Conservation (phyloP, 2,888 invertebrate genomes). For the Ectemnius lituratus region DNA sequence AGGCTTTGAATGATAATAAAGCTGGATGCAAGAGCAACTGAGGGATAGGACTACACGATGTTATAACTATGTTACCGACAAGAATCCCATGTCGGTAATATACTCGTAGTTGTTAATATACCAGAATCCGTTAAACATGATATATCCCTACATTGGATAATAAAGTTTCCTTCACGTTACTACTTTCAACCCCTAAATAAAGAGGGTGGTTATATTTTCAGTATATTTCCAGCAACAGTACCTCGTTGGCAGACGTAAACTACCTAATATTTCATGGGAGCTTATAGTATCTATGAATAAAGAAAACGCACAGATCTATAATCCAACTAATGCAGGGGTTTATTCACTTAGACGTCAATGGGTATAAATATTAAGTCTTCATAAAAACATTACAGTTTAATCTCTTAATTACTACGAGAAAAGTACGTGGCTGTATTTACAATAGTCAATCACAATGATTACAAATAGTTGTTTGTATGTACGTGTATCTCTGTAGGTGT, state of each 20-base stretch:
- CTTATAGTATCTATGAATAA: not conserved
- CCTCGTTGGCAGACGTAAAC: no score
- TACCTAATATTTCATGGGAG: no score
- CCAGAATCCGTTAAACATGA: no score
- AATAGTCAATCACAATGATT: constrained; percentile 60
- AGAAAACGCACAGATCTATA: not conserved
- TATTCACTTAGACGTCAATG: constrained; percentile 53
- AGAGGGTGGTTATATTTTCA: not conserved
- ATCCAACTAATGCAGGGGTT: constrained; percentile 38
- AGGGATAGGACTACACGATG: no score
- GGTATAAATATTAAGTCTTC: constrained; percentile 67
- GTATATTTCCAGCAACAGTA: no score
- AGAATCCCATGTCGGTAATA: no score
- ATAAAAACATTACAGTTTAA: constrained; percentile 69
- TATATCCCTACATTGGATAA: no score
- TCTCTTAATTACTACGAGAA: constrained; percentile 55
- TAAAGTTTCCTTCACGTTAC: no score
- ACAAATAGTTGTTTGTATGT: constrained; percentile 51
- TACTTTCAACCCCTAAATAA: not conserved
- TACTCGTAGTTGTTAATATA: no score
- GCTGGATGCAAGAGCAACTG: no score
- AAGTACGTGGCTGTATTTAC: constrained; percentile 63
- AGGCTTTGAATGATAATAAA: no score
- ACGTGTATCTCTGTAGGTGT: constrained; percentile 35
- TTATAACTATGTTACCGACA: no score